Evolutionary conservation across 2,888 invertebrate genomes (phyloP).

Genomic region (Noctuana brunneofusca): DNA sequence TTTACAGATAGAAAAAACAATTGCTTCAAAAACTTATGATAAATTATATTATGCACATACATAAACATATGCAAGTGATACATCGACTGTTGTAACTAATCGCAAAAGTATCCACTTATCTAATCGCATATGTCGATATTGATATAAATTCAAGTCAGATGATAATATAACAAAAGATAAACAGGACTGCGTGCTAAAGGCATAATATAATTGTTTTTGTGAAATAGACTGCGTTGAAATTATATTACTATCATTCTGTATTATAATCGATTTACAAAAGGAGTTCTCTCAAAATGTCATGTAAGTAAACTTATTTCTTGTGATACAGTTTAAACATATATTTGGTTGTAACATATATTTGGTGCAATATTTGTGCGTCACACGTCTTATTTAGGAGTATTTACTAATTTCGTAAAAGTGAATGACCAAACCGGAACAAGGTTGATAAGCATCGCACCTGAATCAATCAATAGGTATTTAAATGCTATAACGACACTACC

Average conservation of each 20-base stretch:
- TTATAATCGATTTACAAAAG: not conserved
- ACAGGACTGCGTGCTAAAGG: not conserved
- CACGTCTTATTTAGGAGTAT: too few species aligned
- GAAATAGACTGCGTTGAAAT: not conserved
- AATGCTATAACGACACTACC: too few species aligned
- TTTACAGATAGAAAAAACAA: too few species aligned
- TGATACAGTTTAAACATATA: too few species aligned
- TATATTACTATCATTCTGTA: not conserved
- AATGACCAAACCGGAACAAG: too few species aligned
- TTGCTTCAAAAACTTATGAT: too few species aligned
- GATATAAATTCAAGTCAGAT: conserved; percentile 7
- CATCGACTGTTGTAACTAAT: not conserved
- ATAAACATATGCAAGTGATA: not conserved
- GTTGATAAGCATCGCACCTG: too few species aligned
- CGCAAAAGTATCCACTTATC: not conserved
- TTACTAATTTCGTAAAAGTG: too few species aligned
- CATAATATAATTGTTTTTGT: not conserved
- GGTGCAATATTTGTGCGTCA: too few species aligned
- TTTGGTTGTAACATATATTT: too few species aligned
- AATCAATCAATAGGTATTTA: too few species aligned
- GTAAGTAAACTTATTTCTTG: not conserved
- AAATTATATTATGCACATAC: too few species aligned
- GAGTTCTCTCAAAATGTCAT: not conserved
- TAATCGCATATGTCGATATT: not conserved
- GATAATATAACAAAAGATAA: conserved; percentile 1